A percentile compares a stretch with the other conserved stretches of the same genome.
Conservation (phyloP, 1,140 invertebrate genomes). For the Chionoecetes opilio region DNA sequence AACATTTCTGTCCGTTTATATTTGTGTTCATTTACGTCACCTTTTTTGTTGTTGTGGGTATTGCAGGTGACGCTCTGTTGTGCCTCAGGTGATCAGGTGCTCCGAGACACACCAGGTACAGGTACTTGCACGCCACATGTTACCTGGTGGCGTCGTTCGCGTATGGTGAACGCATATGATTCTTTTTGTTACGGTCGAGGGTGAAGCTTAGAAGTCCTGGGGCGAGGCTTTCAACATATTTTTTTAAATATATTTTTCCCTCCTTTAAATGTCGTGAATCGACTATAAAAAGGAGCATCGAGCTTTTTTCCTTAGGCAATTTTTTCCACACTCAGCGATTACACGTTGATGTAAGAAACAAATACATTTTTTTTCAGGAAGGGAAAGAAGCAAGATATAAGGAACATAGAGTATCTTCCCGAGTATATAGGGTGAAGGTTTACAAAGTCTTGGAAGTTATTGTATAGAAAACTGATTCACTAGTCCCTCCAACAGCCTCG, state of each 20-base stretch:
- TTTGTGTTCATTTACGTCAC: background rate
- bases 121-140: background rate
- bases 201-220: background rate
- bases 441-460: background rate
- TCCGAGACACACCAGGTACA: background rate
- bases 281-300: no score
- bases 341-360: background rate
- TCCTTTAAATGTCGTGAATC: background rate
- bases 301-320: no score
- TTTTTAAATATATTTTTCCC: background rate
- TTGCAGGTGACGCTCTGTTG: background rate
- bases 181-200: no score
- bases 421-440: background rate
- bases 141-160: no score
- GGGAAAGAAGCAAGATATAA: background rate
- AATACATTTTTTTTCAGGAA: background rate
- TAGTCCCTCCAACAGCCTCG: background rate
- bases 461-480: constrained; percentile 25
- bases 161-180: no score
- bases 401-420: background rate
- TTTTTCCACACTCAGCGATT: background rate
- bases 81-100: background rate
- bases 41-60: background rate
- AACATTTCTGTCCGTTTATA: background rate
- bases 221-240: background rate